Percentiles rank a stretch among this genome's conserved stretches.
Conservation (phyloP, 2,888 invertebrate species). For the Melieria picta region DNA sequence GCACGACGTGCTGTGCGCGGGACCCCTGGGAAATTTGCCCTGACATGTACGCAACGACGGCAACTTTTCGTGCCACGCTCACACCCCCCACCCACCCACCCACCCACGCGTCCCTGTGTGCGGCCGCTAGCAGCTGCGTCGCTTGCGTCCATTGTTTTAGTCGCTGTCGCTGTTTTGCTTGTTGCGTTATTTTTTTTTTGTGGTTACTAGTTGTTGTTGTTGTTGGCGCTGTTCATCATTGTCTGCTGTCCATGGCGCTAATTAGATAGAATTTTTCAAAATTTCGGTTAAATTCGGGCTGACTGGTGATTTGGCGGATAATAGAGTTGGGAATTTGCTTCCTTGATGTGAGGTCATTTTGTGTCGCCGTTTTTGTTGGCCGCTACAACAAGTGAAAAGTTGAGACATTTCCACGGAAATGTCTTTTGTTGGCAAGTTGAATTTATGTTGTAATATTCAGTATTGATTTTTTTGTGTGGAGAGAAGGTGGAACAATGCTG, state of each 20-base stretch:
- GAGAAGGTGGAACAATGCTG: no score
- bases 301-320: slow-evolving; percentile 15
- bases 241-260: slow-evolving; percentile 2
- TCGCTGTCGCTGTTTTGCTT: slow-evolving; percentile 6
- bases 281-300: neutral
- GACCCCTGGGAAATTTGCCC: slow-evolving; percentile 27
- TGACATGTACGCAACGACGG: slow-evolving; percentile 20
- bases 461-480: no score
- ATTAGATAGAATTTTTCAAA: slow-evolving; percentile 22
- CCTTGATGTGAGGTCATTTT: slow-evolving; percentile 13
- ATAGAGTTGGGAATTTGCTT: slow-evolving; percentile 24
- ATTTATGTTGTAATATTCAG: no score
- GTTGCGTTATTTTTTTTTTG: neutral
- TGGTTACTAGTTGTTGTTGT: neutral
- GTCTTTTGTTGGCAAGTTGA: no score
- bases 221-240: neutral
- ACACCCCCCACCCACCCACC: neutral
- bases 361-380: no score
- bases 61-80: neutral
- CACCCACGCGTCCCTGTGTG: neutral
- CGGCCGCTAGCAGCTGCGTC: neutral
- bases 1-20: slow-evolving; percentile 11
- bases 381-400: no score
- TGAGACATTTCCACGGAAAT: no score
- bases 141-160: neutral